A percentile compares a stretch with the other conserved stretches of the same genome.
These are phyloP conservation scores for Perccottus glenii DNA, from an alignment of 2,113 vertebrate genomes.

Conservation along the genomic window DNA sequence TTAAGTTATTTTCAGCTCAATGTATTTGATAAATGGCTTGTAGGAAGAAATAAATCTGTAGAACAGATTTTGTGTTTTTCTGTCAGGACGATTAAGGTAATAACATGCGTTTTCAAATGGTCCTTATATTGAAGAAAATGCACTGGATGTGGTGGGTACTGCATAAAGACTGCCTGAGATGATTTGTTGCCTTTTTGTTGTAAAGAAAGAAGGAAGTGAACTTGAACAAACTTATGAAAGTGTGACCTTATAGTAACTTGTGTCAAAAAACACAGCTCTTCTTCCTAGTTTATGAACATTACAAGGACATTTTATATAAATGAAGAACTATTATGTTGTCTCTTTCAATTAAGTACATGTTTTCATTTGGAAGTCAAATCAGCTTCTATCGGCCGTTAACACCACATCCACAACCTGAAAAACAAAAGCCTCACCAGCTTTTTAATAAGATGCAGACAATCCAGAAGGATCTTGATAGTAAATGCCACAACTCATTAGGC, in stretches of 20 bases:
- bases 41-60: background rate
- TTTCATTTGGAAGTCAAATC: conserved; percentile 42
- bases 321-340: conserved; percentile 35
- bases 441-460: conserved; percentile 73
- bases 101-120: background rate
- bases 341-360: conserved; percentile 53
- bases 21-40: background rate
- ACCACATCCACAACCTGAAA: conserved; percentile 38
- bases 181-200: conserved; percentile 7
- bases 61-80: conserved; percentile 16
- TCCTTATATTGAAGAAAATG: background rate
- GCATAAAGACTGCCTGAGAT: conserved; percentile 3
- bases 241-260: conserved; percentile 26
- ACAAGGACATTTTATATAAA: conserved; percentile 40
- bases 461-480: conserved; percentile 74
- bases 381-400: conserved; percentile 29
- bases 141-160: background rate
- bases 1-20: background rate
- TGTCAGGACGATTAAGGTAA: background rate
- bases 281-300: conserved; percentile 16
- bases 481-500: conserved; percentile 77
- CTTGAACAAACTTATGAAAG: conserved; percentile 29
- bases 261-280: conserved; percentile 30
- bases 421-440: conserved; percentile 56
- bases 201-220: conserved; percentile 25